These are phyloP conservation scores for Pyrocoelia pectoralis DNA, from an alignment of 2,888 invertebrate genomes.

Conservation along the genomic window DNA sequence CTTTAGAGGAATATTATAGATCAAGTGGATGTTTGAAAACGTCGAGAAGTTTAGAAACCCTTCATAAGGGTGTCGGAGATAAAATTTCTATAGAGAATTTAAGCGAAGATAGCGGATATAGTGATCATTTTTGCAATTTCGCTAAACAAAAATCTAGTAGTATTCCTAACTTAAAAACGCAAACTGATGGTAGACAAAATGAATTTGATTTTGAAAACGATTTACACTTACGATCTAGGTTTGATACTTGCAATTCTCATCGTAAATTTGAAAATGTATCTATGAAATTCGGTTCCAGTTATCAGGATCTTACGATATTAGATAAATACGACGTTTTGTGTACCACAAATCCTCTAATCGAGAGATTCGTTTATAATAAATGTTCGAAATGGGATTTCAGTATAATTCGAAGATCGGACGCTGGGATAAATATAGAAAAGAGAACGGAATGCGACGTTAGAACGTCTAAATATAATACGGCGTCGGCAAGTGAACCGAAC, in stretches of 20 bases:
- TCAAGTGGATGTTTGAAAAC: conserved; percentile 58
- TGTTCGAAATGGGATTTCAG: conserved; percentile 38
- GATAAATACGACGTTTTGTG: conserved; percentile 48
- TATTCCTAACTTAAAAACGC: conserved; percentile 57
- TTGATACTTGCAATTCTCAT: conserved; percentile 54
- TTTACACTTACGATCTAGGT: conserved; percentile 40
- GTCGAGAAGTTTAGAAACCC: conserved; percentile 55
- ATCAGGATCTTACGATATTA: conserved; percentile 56
- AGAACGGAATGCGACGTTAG: conserved; percentile 44
- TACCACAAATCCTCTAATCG: conserved; percentile 48
- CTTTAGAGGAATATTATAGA: conserved; percentile 50
- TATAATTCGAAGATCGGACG: conserved; percentile 41
- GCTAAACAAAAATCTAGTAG: conserved; percentile 58
- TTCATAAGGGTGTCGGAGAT: conserved; percentile 42
- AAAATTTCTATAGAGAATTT: conserved; percentile 79
- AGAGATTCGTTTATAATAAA: conserved; percentile 49
- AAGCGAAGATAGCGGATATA: conserved; percentile 82
- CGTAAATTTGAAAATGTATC: conserved; percentile 50
- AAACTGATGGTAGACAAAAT: conserved; percentile 48
- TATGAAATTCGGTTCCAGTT: conserved; percentile 58
- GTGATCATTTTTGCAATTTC: conserved; percentile 63
- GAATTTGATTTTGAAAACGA: conserved; percentile 37
- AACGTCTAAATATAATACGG: conserved; percentile 53
- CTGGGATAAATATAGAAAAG: conserved; percentile 52
- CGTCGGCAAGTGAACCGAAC: conserved; percentile 59